Evolutionary conservation across 2,797 vertebrate genomes (phyloP).

Genomic region (Pterois miles): DNA sequence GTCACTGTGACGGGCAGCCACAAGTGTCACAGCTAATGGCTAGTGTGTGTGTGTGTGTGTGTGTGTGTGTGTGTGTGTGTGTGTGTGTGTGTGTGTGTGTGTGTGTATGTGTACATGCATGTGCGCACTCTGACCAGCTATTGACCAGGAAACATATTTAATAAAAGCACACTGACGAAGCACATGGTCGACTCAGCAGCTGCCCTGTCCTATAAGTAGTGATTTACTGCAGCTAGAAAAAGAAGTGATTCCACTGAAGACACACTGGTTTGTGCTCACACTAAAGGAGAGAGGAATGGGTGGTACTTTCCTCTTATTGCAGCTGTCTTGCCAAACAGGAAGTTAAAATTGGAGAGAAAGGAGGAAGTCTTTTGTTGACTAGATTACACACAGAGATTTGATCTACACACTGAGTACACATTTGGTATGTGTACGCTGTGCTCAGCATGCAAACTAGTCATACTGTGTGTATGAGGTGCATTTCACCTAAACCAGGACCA

Average conservation of each 20-base stretch:
- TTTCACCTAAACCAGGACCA: background rate
- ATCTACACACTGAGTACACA: slow-evolving; percentile 7
- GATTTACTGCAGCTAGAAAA: slow-evolving; percentile 18
- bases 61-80: background rate
- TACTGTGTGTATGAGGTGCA: background rate
- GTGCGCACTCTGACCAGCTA: background rate
- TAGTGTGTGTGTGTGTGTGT: slow-evolving; percentile 10
- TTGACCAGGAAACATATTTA: slow-evolving; percentile 15
- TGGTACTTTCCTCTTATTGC: slow-evolving; percentile 25
- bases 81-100: background rate
- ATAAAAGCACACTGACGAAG: slow-evolving; percentile 13
- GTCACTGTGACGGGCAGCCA: slow-evolving; percentile 24
- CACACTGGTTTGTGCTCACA: slow-evolving; percentile 7
- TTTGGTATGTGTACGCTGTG: background rate
- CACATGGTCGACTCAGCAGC: background rate
- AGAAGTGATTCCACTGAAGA: background rate
- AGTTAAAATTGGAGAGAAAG: slow-evolving; percentile 44
- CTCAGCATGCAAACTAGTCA: background rate
- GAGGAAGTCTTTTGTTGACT: slow-evolving; percentile 53
- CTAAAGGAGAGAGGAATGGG: background rate
- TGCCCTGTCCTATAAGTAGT: background rate
- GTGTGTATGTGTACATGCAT: background rate
- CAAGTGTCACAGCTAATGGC: slow-evolving; percentile 39
- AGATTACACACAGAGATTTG: slow-evolving; percentile 47
- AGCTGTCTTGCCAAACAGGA: slow-evolving; percentile 57